These are phyloP conservation scores for Drosophila setosimentum DNA, from an alignment of 2,888 invertebrate species.

Conservation along the genomic window DNA sequence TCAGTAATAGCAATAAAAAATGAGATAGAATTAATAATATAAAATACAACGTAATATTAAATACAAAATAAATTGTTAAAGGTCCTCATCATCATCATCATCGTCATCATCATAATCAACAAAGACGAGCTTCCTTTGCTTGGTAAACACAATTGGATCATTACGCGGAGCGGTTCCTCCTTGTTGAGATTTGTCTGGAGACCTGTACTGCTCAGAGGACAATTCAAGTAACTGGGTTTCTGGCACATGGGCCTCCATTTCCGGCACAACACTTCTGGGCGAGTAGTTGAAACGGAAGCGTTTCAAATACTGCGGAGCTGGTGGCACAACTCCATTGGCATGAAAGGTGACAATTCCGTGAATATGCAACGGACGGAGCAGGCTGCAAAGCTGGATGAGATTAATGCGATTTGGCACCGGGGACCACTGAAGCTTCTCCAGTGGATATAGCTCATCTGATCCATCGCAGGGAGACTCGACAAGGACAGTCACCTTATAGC, in stretches of 20 bases:
- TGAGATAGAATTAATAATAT: neutral
- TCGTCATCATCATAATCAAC: slow-evolving; percentile 39
- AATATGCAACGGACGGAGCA: slow-evolving; percentile 58
- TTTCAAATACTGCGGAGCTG: slow-evolving; percentile 52
- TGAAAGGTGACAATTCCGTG: slow-evolving; percentile 51
- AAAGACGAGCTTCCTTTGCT: slow-evolving; percentile 27
- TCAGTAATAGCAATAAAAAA: neutral
- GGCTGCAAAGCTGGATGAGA: slow-evolving; percentile 60
- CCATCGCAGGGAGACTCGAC: neutral
- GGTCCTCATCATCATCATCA: neutral
- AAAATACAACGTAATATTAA: neutral
- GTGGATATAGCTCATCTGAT: neutral
- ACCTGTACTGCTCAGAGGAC: neutral
- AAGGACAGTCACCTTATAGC: slow-evolving; percentile 8
- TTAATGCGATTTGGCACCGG: slow-evolving; percentile 59
- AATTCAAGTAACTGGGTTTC: slow-evolving; percentile 11
- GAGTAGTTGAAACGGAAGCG: slow-evolving; percentile 33
- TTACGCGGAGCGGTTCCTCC: neutral
- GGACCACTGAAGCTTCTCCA: slow-evolving; percentile 48
- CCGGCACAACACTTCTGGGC: slow-evolving; percentile 6
- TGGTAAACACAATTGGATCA: neutral
- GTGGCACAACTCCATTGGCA: slow-evolving; percentile 19
- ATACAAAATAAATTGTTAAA: neutral
- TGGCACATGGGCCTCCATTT: slow-evolving; percentile 1
- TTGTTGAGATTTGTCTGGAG: neutral